Evolutionary conservation across 2,113 vertebrate species (phyloP).

Genomic region (Protobothrops mucrosquamatus): DNA sequence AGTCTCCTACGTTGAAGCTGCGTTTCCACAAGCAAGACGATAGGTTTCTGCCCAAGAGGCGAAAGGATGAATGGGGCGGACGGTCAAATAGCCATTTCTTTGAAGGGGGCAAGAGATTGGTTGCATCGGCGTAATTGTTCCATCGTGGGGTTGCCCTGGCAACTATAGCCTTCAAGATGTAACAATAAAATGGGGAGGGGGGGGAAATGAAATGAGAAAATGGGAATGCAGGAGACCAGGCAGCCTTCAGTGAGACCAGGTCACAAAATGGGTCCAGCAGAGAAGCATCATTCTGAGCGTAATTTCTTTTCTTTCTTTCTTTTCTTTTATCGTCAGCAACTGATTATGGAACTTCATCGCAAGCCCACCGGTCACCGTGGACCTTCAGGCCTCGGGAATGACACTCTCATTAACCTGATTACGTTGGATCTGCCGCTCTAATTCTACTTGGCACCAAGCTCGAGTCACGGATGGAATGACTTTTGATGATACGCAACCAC

Average conservation of each 20-base stretch:
- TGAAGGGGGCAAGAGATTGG: constrained; percentile 17
- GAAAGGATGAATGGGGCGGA: not conserved
- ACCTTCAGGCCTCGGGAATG: not conserved
- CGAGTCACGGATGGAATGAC: not conserved
- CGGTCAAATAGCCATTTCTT: constrained; percentile 28
- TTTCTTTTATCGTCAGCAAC: constrained; percentile 55
- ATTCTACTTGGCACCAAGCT: constrained; percentile 24
- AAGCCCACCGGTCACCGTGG: constrained; percentile 38
- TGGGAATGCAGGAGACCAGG: constrained; percentile 28
- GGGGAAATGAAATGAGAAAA: constrained; percentile 46
- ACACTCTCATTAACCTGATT: constrained; percentile 40
- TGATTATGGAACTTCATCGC: constrained; percentile 60
- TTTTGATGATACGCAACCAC: not conserved
- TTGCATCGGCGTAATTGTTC: constrained; percentile 19
- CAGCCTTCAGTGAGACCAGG: constrained; percentile 41
- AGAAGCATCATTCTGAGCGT: constrained; percentile 46
- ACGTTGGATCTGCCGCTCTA: constrained; percentile 36
- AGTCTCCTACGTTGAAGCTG: not conserved
- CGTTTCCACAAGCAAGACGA: not conserved
- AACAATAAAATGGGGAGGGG: constrained; percentile 51
- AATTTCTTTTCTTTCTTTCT: not conserved
- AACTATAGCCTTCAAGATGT: constrained; percentile 36
- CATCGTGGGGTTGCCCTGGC: constrained; percentile 50
- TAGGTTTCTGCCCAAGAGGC: not conserved
- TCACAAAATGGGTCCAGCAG: constrained; percentile 5